phyloP scores from a whole-genome alignment of 2,888 invertebrate genomes.

The Tridacna gigas region DNA sequence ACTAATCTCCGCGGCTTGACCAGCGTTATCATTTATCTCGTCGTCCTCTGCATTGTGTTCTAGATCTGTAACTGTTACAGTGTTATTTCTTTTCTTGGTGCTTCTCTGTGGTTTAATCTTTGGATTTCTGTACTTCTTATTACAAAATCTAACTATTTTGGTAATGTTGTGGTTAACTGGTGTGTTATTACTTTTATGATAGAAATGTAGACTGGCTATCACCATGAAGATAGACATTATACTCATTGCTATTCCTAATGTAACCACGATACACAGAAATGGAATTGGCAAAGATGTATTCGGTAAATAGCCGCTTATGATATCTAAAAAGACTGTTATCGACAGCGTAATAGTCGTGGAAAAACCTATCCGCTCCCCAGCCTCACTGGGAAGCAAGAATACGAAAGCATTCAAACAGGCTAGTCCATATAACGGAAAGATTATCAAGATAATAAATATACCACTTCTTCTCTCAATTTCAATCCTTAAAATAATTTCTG shows the following conservation, averaged over 20 bases:
- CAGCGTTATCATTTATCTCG: neutral
- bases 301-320: constrained; percentile 31
- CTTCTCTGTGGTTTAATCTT: neutral
- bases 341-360: constrained; percentile 27
- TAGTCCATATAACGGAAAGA: constrained; percentile 19
- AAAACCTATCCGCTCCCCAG: constrained; percentile 34
- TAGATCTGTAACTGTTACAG: no score
- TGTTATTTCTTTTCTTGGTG: no score
- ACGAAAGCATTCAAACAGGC: constrained; percentile 11
- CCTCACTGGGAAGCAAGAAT: constrained; percentile 28
- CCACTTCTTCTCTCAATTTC: neutral
- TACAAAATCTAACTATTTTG: neutral
- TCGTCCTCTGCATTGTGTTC: no score
- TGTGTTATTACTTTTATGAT: neutral
- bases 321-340: constrained; percentile 19
- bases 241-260: constrained; percentile 6
- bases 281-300: constrained; percentile 25
- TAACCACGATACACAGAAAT: constrained; percentile 20
- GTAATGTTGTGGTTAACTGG: constrained; percentile 1
- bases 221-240: constrained; percentile 1
- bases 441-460: constrained; percentile 17
- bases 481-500: constrained; percentile 3
- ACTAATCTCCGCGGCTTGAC: neutral
- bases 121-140: constrained; percentile 11
- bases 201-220: constrained; percentile 18